Evolutionary conservation across 2,888 invertebrate species (phyloP).

Genomic region (Pollenia griseotomentosa): DNA sequence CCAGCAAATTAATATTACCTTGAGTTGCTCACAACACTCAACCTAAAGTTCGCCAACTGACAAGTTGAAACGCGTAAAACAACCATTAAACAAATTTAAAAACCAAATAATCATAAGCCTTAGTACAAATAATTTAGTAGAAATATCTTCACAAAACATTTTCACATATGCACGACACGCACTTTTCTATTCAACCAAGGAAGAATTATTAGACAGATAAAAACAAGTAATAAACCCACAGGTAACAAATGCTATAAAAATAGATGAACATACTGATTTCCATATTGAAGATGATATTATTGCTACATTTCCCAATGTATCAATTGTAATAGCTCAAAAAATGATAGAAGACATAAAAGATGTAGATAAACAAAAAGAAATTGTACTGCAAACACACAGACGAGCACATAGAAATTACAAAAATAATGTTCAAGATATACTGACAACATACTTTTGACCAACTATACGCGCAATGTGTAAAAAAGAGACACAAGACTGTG

Average conservation of each 20-base stretch:
- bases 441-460: conserved; percentile 22
- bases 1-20: conserved; percentile 14
- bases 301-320: conserved; percentile 18
- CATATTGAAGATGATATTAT: conserved; percentile 14
- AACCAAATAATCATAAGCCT: conserved; percentile 30
- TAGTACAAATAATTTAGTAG: conserved; percentile 26
- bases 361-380: conserved; percentile 43
- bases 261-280: conserved; percentile 17
- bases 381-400: conserved; percentile 36
- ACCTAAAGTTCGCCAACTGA: conserved; percentile 46
- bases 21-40: conserved; percentile 34
- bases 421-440: conserved; percentile 50
- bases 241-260: conserved; percentile 31
- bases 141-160: conserved; percentile 44
- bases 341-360: conserved; percentile 50
- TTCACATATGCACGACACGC: conserved; percentile 36
- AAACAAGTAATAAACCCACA: conserved; percentile 29
- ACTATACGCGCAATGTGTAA: conserved; percentile 35
- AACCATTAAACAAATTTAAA: conserved; percentile 38
- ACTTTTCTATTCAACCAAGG: conserved; percentile 47
- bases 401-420: conserved; percentile 57
- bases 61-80: conserved; percentile 44
- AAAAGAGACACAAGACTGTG: conserved; percentile 8
- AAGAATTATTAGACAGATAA: conserved; percentile 50
- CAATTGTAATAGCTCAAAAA: conserved; percentile 40